A percentile compares a stretch with the other conserved stretches of the same genome.
Evolutionary conservation across 2,888 invertebrate species (phyloP).

Genomic region (Sarcophaga caerulescens): DNA sequence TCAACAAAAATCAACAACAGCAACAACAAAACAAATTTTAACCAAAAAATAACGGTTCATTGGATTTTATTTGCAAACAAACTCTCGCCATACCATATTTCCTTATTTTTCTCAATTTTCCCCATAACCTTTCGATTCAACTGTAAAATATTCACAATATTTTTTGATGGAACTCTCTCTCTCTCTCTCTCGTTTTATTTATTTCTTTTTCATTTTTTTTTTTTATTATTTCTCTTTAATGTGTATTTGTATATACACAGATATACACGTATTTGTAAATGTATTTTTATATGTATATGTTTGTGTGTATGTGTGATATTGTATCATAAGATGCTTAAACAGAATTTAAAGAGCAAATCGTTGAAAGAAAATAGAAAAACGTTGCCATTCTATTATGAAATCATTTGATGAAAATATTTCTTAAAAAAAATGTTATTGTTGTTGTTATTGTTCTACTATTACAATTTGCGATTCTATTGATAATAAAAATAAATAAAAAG

Average conservation of each 20-base stretch:
- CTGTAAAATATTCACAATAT: no score
- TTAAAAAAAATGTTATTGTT: slow-evolving; percentile 37
- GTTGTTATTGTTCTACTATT: background rate
- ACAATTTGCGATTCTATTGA: background rate
- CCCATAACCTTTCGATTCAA: background rate
- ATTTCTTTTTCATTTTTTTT: no score
- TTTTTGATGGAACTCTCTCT: background rate
- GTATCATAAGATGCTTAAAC: background rate
- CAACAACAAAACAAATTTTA: background rate
- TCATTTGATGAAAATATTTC: slow-evolving; percentile 42
- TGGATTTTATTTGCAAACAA: slow-evolving; percentile 44
- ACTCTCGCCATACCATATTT: background rate
- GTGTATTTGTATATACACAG: background rate
- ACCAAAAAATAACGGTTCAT: slow-evolving; percentile 36
- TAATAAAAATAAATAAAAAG: no score
- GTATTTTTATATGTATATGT: no score
- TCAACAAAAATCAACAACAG: no score
- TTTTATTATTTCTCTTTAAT: no score
- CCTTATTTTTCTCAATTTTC: background rate
- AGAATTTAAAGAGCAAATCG: background rate
- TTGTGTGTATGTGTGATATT: background rate
- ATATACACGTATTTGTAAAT: background rate
- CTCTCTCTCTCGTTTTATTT: background rate
- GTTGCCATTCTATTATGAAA: slow-evolving; percentile 38
- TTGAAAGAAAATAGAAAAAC: background rate